Evolutionary conservation across 2,797 vertebrate species (phyloP).

Genomic region (Avahi laniger): DNA sequence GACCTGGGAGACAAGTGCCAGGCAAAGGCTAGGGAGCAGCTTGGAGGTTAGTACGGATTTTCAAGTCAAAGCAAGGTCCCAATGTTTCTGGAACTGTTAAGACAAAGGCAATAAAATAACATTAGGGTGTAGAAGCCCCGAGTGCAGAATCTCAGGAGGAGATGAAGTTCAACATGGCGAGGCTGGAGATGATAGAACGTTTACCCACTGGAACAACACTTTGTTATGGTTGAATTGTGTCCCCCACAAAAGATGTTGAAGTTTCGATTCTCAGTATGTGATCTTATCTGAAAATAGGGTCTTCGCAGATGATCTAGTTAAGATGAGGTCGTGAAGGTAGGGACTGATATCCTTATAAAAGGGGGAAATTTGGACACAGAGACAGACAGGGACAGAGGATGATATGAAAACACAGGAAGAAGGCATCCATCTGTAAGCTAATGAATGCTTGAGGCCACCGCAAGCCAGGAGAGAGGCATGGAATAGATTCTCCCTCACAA

Average conservation of each 20-base stretch:
- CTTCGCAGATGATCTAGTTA: not conserved
- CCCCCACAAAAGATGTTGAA: not conserved
- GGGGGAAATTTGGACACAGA: not conserved
- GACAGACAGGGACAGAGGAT: not conserved
- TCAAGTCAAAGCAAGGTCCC: not conserved
- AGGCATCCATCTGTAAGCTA: not conserved
- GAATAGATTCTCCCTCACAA: not conserved
- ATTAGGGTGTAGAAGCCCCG: not conserved
- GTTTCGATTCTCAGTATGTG: not conserved
- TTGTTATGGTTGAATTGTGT: not conserved
- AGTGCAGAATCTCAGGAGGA: not conserved
- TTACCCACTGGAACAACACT: not conserved
- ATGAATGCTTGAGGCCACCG: not conserved
- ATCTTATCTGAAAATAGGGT: not conserved
- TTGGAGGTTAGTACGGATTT: not conserved
- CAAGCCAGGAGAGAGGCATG: not conserved
- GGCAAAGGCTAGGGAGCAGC: not conserved
- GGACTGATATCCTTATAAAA: not conserved
- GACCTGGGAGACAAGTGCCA: accelerated
- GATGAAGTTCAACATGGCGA: not conserved
- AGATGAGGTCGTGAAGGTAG: not conserved
- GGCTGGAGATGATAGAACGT: not conserved
- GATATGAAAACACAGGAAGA: not conserved
- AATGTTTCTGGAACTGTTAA: not conserved
- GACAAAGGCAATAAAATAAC: not conserved